These are phyloP conservation scores for Tympanuchus pallidicinctus DNA, from an alignment of 2,113 vertebrate genomes.

Conservation along the genomic window DNA sequence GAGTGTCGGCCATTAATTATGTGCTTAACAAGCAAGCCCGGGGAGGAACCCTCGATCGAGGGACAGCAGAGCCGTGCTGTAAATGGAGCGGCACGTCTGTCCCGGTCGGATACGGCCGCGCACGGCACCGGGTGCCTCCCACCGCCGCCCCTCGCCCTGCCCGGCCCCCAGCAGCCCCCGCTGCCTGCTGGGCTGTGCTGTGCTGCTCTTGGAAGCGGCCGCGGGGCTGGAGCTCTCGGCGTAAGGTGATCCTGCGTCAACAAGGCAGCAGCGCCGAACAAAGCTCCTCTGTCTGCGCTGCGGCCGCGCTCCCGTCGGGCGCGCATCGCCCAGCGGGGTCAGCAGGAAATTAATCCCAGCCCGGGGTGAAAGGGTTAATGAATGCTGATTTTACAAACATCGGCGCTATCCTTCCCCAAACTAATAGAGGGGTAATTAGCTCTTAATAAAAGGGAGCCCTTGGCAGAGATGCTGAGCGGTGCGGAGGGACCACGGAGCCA, in stretches of 20 bases:
- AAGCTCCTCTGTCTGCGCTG: conserved; percentile 46
- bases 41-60: not conserved
- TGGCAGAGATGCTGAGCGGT: accelerated
- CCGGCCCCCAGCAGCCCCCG: not conserved
- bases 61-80: accelerated
- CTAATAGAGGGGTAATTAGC: conserved; percentile 34
- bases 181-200: conserved; percentile 13
- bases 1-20: not conserved
- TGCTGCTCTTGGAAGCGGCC: conserved; percentile 58
- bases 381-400: conserved; percentile 42
- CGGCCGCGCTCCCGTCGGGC: not conserved
- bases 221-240: conserved; percentile 9
- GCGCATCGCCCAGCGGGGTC: not conserved
- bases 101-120: not conserved
- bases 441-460: conserved; percentile 4
- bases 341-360: conserved; percentile 43
- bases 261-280: conserved; percentile 45
- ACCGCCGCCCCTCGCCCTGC: not conserved
- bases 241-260: conserved; percentile 45
- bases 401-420: not conserved
- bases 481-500: not conserved
- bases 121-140: not conserved
- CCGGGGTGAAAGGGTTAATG: conserved; percentile 59
- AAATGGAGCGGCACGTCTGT: too few relatives aligned
- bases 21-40: not conserved